These are phyloP conservation scores for Sparidentex hasta DNA, from an alignment of 2,797 vertebrate genomes.

Conservation along the genomic window DNA sequence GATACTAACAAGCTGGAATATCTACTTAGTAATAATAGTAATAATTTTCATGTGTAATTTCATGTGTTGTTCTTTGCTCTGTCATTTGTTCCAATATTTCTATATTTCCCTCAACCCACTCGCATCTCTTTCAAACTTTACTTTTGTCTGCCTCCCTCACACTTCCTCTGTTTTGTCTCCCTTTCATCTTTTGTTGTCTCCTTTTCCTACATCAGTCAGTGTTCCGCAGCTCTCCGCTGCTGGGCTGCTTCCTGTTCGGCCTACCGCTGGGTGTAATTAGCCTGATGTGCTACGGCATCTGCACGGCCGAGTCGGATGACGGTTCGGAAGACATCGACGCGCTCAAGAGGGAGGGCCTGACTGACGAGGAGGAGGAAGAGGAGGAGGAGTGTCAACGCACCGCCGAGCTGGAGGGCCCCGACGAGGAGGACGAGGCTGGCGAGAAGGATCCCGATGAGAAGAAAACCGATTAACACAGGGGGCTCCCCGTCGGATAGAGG, in stretches of 20 bases:
- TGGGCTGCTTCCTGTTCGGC: slow-evolving; percentile 98
- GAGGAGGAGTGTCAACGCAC: slow-evolving; percentile 66
- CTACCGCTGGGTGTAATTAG: slow-evolving; percentile 98
- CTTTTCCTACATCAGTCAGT: slow-evolving; percentile 88
- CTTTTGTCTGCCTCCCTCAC: background rate
- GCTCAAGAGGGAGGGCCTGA: slow-evolving; percentile 86
- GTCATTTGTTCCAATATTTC: slow-evolving; percentile 7
- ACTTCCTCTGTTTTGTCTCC: background rate
- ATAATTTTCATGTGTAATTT: background rate
- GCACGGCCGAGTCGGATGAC: slow-evolving; percentile 93
- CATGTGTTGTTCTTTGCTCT: slow-evolving; percentile 9
- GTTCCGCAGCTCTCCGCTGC: slow-evolving; percentile 95
- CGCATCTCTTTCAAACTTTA: background rate
- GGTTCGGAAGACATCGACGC: slow-evolving; percentile 87
- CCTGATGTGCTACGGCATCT: slow-evolving; percentile 99
- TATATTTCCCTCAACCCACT: background rate
- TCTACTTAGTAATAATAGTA: background rate
- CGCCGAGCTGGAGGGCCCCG: slow-evolving; percentile 72
- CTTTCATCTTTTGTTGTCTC: slow-evolving; percentile 31
- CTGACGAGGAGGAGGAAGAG: slow-evolving; percentile 85
- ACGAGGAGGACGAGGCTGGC: slow-evolving; percentile 68
- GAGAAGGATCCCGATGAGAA: slow-evolving; percentile 91
- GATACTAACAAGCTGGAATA: background rate
- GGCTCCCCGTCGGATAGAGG: slow-evolving; percentile 50
- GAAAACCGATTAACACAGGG: slow-evolving; percentile 91